Conservation (phyloP, 2,113 vertebrate genomes). For the Shinisaurus crocodilurus region DNA sequence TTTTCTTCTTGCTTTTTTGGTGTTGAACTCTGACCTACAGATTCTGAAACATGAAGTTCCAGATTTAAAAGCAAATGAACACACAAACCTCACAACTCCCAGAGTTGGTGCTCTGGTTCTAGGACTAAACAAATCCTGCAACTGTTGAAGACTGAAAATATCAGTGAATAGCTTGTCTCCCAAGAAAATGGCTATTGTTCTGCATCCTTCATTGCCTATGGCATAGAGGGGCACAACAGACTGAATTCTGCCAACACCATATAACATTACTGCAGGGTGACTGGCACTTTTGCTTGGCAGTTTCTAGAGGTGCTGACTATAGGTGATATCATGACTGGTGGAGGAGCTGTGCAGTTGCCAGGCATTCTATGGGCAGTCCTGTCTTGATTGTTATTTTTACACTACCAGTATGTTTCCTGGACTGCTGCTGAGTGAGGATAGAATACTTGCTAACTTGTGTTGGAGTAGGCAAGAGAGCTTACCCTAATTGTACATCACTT, state of each 20-base stretch:
- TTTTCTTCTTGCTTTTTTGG: constrained; percentile 62
- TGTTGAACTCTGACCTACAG: constrained; percentile 55
- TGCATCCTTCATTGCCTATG: not conserved
- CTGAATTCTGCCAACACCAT: not conserved
- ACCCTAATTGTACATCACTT: not conserved
- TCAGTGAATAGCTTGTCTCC: no score
- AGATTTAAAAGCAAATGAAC: not conserved
- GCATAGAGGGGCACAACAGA: not conserved
- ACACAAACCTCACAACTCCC: not conserved
- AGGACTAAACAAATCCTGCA: not conserved
- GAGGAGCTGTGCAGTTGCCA: no score
- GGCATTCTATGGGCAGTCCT: not conserved
- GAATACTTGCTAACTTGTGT: not conserved
- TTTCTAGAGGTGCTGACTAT: not conserved
- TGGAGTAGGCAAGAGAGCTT: not conserved
- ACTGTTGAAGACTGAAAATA: not conserved
- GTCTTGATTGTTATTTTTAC: not conserved
- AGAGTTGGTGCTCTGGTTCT: not conserved
- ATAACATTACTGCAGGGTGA: not conserved
- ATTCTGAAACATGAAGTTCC: constrained; percentile 57
- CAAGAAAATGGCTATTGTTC: no score
- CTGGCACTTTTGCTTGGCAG: not conserved
- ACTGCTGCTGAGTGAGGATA: no score
- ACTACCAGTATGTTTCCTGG: not conserved
- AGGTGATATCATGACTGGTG: not conserved